Percentiles rank a stretch among this genome's conserved stretches.
Conservation (phyloP, 1,140 invertebrate species). For the Lerema accius region DNA sequence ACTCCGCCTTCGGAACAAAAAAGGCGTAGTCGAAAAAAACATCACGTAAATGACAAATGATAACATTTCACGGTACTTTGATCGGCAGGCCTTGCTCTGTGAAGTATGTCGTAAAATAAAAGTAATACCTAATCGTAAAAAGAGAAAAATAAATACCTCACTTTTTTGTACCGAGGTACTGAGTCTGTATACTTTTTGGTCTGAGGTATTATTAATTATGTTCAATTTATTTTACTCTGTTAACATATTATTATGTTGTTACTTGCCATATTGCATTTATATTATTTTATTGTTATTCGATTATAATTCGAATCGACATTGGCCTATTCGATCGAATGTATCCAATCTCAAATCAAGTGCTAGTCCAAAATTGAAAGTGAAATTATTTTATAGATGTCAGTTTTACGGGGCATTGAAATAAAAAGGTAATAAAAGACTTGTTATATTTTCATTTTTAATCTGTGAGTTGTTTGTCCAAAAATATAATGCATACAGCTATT, state of each 20-base stretch:
- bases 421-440: conserved; percentile 37
- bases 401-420: conserved; percentile 8
- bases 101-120: no score
- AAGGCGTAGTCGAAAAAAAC: no score
- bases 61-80: no score
- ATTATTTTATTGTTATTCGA: neutral
- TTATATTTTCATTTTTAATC: conserved; percentile 70
- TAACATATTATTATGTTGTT: neutral
- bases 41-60: no score
- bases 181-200: no score
- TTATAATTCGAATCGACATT: neutral
- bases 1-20: no score
- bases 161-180: no score
- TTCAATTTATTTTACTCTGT: neutral
- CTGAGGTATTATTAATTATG: no score
- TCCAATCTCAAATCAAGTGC: conserved; percentile 3
- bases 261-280: neutral
- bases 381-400: conserved; percentile 18
- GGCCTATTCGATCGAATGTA: conserved; percentile 1
- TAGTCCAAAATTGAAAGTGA: conserved; percentile 16
- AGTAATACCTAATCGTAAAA: no score
- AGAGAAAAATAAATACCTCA: no score
- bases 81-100: no score
- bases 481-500: conserved; percentile 74
- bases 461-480: conserved; percentile 77